Evolutionary conservation across 2,797 vertebrate species (phyloP), one percentile per base, ranked within the genome.

Genomic region (Novumbra hubbsi): DNA sequence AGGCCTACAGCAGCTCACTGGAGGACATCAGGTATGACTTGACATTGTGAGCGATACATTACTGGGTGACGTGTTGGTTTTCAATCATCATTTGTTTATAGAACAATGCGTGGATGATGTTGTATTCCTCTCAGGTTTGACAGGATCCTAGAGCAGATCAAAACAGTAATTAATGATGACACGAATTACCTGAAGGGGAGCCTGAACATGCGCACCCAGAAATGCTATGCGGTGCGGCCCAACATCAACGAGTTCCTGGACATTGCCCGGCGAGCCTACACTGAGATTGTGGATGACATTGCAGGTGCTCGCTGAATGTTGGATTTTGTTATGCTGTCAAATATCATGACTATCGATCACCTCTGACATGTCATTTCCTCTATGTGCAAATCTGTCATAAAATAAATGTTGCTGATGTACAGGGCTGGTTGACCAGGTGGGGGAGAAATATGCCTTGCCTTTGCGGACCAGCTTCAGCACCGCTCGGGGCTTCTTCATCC

Each of bases 231-330:
- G 11, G 95, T 99, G 64, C 95, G 94, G 2, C 96, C 97, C 4
- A 94, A 98, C 80, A 92, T 99, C 83, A 98, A 94, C 32, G 96
- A 98, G 83, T 98, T 98, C 86, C 95, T 99, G 0, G 98, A 99
- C 82, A 97, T 98, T 80, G 94, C 97, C 30, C 93, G 97, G 38
- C 94, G 94, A 86, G 97, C 95, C 12, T 99, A 99, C 81, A 97
- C 96, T 16, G 98, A 99, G 86, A 96, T 99, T 69, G 95, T 99
- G 69, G 98, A 99, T 76, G 97, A 99, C 91, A 96, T 99, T 85
- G 94, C 97, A 93, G 96, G 97, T 98, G 72, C 73, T 75, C 62
- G 24, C 11, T 17, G 55, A 4, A 49, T 49, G 15, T 45, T 3
- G 12, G 4, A 45, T 38, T 38, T 8, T 38, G 34, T 38, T 38